Conservation (phyloP, 2,797 vertebrate genomes). For the Phrynocephalus vlangalii region DNA sequence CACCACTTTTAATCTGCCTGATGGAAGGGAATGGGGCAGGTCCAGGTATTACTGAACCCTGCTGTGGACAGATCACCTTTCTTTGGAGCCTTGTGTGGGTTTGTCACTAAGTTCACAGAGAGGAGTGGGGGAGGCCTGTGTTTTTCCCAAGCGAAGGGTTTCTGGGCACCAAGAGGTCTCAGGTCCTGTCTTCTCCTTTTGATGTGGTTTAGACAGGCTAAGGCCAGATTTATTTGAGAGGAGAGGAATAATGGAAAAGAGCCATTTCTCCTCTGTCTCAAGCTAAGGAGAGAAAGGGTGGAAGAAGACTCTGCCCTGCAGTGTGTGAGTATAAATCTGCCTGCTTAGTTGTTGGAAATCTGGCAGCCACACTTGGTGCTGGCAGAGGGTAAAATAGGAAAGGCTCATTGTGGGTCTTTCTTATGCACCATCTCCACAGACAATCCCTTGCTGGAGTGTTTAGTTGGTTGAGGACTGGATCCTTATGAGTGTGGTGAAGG, state of each 20-base stretch:
- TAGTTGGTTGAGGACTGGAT: neutral
- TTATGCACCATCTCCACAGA: neutral
- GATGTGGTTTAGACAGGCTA: neutral
- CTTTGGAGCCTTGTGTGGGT: slow-evolving; percentile 54
- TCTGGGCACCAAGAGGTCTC: neutral
- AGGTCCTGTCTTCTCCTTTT: slow-evolving; percentile 22
- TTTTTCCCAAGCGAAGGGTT: neutral
- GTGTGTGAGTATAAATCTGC: neutral
- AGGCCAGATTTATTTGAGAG: slow-evolving; percentile 13
- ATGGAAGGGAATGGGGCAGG: slow-evolving; percentile 49
- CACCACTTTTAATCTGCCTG: slow-evolving; percentile 45
- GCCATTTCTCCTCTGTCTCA: neutral
- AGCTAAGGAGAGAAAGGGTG: slow-evolving; percentile 14
- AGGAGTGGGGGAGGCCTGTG: neutral
- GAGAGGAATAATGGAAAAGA: neutral
- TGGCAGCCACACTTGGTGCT: neutral
- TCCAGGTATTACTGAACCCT: slow-evolving; percentile 29
- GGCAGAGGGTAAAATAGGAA: slow-evolving; percentile 1
- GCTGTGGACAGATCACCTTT: slow-evolving; percentile 64
- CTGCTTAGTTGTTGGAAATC: slow-evolving; percentile 17
- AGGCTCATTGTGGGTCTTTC: neutral
- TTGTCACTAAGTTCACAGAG: slow-evolving; percentile 38
- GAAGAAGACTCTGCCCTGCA: neutral
- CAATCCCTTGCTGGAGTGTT: neutral
- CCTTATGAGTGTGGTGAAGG: neutral